These are phyloP conservation scores for Orchesella flavescens DNA, from an alignment of 2,888 invertebrate genomes.

Conservation along the genomic window DNA sequence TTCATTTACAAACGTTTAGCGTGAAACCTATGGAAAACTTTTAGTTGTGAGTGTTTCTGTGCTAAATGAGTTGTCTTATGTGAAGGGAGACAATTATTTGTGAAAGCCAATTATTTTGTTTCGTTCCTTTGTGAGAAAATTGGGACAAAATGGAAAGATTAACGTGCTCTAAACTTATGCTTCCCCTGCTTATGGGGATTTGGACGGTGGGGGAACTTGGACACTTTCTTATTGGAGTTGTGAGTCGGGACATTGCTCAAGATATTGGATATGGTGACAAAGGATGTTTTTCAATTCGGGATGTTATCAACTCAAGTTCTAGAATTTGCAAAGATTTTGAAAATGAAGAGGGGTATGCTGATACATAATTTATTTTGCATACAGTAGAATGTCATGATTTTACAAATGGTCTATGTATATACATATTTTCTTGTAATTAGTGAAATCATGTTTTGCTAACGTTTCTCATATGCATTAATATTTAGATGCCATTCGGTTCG, in stretches of 20 bases:
- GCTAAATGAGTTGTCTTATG: too few relatives aligned
- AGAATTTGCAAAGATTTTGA: constrained; percentile 78
- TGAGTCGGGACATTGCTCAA: constrained; percentile 88
- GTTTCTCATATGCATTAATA: background rate
- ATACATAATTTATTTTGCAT: too few relatives aligned
- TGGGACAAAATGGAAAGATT: constrained; percentile 1
- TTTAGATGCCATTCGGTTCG: constrained; percentile 75
- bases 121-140: too few relatives aligned
- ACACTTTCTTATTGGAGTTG: constrained; percentile 88
- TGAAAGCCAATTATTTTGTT: too few relatives aligned
- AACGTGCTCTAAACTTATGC: constrained; percentile 66
- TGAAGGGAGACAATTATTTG: too few relatives aligned
- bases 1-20: too few relatives aligned
- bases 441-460: too few relatives aligned
- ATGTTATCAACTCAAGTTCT: constrained; percentile 77
- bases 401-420: too few relatives aligned
- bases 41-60: too few relatives aligned
- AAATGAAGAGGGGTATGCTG: constrained; percentile 77
- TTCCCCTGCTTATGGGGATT: constrained; percentile 86
- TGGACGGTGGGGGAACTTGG: constrained; percentile 91
- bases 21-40: too few relatives aligned
- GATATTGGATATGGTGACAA: constrained; percentile 91
- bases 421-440: too few relatives aligned
- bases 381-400: too few relatives aligned
- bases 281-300: constrained; percentile 85